Evolutionary conservation across 2,888 invertebrate species (phyloP).

Genomic region (Lithophane ornitopus): DNA sequence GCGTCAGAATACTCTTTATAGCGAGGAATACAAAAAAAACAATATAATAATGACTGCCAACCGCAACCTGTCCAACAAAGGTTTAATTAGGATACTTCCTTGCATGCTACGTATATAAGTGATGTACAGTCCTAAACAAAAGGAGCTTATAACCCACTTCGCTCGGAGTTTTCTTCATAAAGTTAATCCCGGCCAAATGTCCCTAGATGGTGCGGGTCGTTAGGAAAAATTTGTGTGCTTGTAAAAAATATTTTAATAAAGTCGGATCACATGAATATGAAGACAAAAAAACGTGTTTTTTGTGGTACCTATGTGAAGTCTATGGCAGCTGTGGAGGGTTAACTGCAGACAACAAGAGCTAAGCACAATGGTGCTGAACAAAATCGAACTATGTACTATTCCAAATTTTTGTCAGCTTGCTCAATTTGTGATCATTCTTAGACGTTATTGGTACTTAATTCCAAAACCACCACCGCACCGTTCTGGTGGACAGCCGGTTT

Average conservation of each 20-base stretch:
- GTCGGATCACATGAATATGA: constrained; percentile 37
- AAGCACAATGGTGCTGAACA: background rate
- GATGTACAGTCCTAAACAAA: constrained; percentile 69
- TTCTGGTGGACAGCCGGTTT: background rate
- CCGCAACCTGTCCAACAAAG: constrained; percentile 61
- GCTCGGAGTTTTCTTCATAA: constrained; percentile 66
- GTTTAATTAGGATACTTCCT: constrained; percentile 67
- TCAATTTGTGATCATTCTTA: background rate
- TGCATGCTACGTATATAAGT: constrained; percentile 63
- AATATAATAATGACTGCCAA: constrained; percentile 31
- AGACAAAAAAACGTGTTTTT: background rate
- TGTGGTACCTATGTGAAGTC: constrained; percentile 4
- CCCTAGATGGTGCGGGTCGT: constrained; percentile 51
- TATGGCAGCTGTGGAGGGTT: too few relatives aligned
- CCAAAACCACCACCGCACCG: background rate
- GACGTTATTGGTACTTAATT: background rate
- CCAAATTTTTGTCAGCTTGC: too few relatives aligned
- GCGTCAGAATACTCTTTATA: background rate
- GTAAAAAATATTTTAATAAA: constrained; percentile 60
- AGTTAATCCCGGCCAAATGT: constrained; percentile 59
- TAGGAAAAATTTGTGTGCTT: constrained; percentile 49
- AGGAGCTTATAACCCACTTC: constrained; percentile 70
- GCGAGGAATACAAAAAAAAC: background rate
- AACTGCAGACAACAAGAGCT: background rate
- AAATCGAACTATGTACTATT: too few relatives aligned